Conservation (phyloP, 2,113 vertebrate species). For the Dipodomys merriami region DNA sequence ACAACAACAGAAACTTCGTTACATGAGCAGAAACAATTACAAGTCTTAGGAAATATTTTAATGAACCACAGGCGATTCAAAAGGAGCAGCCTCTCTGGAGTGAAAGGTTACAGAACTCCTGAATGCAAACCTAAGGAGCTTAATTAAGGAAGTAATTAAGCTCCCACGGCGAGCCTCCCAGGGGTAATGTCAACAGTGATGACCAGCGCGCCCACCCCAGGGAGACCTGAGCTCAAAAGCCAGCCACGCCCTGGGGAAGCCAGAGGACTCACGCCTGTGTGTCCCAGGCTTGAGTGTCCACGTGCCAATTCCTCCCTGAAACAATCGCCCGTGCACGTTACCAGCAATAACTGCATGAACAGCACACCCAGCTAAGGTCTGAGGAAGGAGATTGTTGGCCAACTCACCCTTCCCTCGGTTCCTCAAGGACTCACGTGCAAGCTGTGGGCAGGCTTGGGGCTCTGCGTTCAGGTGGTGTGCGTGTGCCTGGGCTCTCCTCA, state of each 20-base stretch:
- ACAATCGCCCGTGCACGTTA: too few species aligned
- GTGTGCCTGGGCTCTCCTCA: not conserved
- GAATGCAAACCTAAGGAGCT: not conserved
- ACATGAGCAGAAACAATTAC: not conserved
- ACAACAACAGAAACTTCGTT: not conserved
- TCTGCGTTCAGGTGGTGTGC: fast-evolving
- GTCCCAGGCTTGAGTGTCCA: not conserved
- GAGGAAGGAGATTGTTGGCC: not conserved
- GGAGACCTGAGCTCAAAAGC: not conserved
- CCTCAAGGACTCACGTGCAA: not conserved
- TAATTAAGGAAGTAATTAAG: not conserved
- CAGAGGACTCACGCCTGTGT: not conserved
- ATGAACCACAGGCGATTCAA: not conserved
- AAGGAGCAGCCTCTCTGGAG: not conserved
- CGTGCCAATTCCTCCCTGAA: not conserved
- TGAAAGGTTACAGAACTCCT: not conserved
- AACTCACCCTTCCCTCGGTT: not conserved
- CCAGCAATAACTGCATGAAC: not conserved
- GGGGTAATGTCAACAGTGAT: too few species aligned
- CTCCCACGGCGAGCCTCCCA: not conserved
- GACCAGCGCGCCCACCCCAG: fast-evolving
- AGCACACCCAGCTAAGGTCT: not conserved
- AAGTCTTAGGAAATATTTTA: not conserved
- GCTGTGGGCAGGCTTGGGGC: not conserved
- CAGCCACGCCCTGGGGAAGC: not conserved